Base-by-base conservation (phyloP, 2,888 invertebrate genomes). In the Gymnocheta viridis region DNA sequence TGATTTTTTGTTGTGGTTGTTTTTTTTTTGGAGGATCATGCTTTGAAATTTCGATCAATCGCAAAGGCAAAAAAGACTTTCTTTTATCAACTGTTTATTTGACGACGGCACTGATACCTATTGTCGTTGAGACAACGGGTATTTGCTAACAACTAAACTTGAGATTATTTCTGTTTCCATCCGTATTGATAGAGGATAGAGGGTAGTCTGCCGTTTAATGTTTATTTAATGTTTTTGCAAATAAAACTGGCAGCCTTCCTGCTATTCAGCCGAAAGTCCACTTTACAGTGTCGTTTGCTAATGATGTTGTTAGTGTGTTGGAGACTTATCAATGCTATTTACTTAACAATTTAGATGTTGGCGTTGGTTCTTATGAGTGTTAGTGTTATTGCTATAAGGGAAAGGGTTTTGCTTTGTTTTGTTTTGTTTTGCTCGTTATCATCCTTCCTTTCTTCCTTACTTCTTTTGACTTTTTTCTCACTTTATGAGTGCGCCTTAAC, bases 131-230 rank as follows among this genome's bases (percentile, higher is more conserved):
- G 87, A 86, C 89, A 86, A 88, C 86, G 89, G 87, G 85, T 87
- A 86, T 86, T 87, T 86, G 87, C 85, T 32, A 67, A 60, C 88
- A 88, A 89, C 90, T 89, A 87, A 89, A 85, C 79, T 73, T 80
- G 66, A 47, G 51, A 66, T 73, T 58, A 56, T 60, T 60, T 74
- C 6, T 44, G 47, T 66, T 70, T 60, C 27, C 58, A 69, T 69
- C 60, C 49, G 35, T 51, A 29, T 60, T 60, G 38, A 60, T 58
- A 67, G 49, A 58, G 73, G 72, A 64, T 77, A 64, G 56, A 56
- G 62, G 58, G 47, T 83, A 85, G 85, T 88, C 85, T 87, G 88
- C 85, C 86, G 88, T 88, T 89, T 86, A 87, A 32, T 72, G 47
- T 56, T 74, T 67, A 60, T 69, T 85, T 82, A 87, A 27, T 62